These are phyloP conservation scores for Chionodraco myersi DNA, from an alignment of 2,113 vertebrate genomes.

Conservation along the genomic window DNA sequence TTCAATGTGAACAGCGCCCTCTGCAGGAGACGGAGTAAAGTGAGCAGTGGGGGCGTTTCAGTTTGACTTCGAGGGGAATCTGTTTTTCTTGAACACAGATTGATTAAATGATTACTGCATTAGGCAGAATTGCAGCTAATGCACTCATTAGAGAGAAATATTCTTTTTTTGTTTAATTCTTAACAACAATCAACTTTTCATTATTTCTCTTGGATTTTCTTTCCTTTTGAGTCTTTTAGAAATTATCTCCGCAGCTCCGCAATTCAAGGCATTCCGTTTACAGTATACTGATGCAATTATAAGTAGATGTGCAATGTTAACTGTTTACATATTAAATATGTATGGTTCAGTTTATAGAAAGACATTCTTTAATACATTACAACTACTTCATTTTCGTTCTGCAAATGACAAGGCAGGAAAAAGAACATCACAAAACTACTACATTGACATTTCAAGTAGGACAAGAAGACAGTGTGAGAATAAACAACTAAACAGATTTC, in stretches of 20 bases:
- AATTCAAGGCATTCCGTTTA: too few relatives aligned
- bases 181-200: not conserved
- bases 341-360: not conserved
- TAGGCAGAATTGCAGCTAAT: not conserved
- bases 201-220: not conserved
- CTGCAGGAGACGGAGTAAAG: slow-evolving; percentile 51
- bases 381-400: not conserved
- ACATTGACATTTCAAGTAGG: not conserved
- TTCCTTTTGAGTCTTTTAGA: not conserved
- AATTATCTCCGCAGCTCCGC: not conserved
- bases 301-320: not conserved
- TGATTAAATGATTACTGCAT: not conserved
- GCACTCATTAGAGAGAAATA: not conserved
- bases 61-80: not conserved
- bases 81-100: too few relatives aligned
- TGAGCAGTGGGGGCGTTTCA: not conserved
- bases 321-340: not conserved
- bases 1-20: slow-evolving; percentile 69
- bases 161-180: too few relatives aligned
- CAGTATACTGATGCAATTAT: too few relatives aligned
- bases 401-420: not conserved
- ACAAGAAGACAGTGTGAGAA: not conserved
- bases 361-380: not conserved
- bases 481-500: not conserved
- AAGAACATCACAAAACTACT: not conserved